phyloP scores from a whole-genome alignment of 1,140 invertebrate genomes.

The Zaprionus taronus region DNA sequence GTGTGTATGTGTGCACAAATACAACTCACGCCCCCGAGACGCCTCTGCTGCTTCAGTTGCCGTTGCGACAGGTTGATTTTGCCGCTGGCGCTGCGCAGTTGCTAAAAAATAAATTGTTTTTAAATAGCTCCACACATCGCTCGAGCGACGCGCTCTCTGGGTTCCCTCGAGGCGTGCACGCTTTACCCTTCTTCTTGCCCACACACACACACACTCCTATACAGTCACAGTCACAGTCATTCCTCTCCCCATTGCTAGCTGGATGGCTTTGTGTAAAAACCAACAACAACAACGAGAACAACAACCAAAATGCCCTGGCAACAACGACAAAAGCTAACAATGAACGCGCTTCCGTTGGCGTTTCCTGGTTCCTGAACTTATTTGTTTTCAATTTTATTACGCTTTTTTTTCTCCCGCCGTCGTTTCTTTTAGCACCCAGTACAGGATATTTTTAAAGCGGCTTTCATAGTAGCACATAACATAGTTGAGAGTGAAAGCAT shows the following conservation, averaged over 20 bases:
- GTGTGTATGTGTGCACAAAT: background rate
- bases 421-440: constrained; percentile 18
- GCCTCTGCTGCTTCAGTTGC: constrained; percentile 13
- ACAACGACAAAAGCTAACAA: constrained; percentile 63
- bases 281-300: constrained; percentile 43
- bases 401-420: constrained; percentile 1
- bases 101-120: constrained; percentile 82
- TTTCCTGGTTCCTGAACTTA: constrained; percentile 61
- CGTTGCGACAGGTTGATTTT: constrained; percentile 63
- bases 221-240: constrained; percentile 4
- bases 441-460: constrained; percentile 3
- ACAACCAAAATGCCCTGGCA: constrained; percentile 35
- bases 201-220: background rate
- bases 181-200: constrained; percentile 35
- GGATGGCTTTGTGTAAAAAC: constrained; percentile 10
- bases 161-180: constrained; percentile 10
- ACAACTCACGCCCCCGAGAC: constrained; percentile 10
- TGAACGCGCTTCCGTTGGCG: constrained; percentile 63
- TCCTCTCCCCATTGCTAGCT: constrained; percentile 4
- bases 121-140: constrained; percentile 72
- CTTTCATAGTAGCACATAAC: background rate
- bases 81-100: constrained; percentile 64
- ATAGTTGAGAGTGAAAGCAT: constrained; percentile 1
- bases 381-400: constrained; percentile 76
- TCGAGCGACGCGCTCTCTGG: constrained; percentile 28